These are phyloP conservation scores for Avahi laniger DNA, from an alignment of 2,797 vertebrate genomes.

Conservation along the genomic window DNA sequence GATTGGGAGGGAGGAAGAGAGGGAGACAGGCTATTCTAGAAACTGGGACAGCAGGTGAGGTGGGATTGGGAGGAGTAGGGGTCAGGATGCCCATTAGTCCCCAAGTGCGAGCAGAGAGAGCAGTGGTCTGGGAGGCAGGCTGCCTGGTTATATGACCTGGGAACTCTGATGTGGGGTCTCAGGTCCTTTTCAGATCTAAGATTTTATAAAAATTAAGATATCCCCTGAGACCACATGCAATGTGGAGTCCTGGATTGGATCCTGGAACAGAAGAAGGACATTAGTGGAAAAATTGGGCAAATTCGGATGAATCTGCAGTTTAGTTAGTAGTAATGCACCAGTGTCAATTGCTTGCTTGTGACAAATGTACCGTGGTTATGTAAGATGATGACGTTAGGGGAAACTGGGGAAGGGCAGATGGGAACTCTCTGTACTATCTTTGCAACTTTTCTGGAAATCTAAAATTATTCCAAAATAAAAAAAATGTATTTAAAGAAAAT, in stretches of 20 bases:
- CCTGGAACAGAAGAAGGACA: conserved; percentile 43
- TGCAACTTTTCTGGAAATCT: conserved; percentile 39
- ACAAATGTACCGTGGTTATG: conserved; percentile 1
- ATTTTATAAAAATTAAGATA: conserved; percentile 56
- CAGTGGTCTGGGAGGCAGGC: neutral
- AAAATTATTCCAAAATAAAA: conserved; percentile 48
- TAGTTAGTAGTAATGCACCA: neutral
- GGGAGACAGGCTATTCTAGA: conserved; percentile 35
- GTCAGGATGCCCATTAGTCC: conserved; percentile 16
- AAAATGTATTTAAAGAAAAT: conserved; percentile 34
- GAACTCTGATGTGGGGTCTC: neutral
- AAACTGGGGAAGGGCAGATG: conserved; percentile 1
- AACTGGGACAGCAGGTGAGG: conserved; percentile 49
- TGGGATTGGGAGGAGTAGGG: conserved; percentile 6
- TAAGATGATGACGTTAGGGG: conserved; percentile 6
- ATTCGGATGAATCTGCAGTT: conserved; percentile 3
- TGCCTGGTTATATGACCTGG: conserved; percentile 22
- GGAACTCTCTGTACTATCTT: conserved; percentile 22
- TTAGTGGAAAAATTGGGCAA: conserved; percentile 56
- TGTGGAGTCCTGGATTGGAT: conserved; percentile 7
- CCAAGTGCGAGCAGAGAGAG: neutral
- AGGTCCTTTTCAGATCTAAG: conserved; percentile 32
- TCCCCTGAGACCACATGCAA: conserved; percentile 1
- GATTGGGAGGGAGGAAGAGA: conserved; percentile 13
- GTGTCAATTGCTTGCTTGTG: conserved; percentile 21